Percentiles rank a stretch among this genome's conserved stretches.
phyloP scores from a whole-genome alignment of 1,140 invertebrate species.

The Ladona fulva region DNA sequence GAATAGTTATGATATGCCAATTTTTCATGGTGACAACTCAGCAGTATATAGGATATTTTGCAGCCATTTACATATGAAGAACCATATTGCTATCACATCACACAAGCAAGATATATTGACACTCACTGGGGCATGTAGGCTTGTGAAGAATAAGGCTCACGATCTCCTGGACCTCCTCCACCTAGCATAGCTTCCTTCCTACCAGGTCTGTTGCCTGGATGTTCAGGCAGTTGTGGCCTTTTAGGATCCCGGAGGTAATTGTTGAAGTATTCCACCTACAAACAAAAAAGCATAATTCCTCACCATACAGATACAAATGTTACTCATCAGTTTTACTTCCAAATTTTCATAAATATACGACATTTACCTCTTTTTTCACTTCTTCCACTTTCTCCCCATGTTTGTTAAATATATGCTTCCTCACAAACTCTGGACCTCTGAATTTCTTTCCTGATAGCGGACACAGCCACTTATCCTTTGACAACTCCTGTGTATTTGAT shows the following conservation, averaged over 20 bases:
- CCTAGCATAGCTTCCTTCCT: slow-evolving; percentile 15
- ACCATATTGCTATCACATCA: too few relatives aligned
- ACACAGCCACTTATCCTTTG: slow-evolving; percentile 97
- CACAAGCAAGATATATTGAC: not conserved
- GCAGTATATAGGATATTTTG: too few relatives aligned
- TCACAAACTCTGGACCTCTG: slow-evolving; percentile 97
- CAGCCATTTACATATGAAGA: too few relatives aligned
- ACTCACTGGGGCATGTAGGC: slow-evolving; percentile 19
- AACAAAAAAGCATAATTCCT: slow-evolving; percentile 18
- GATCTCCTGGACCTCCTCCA: slow-evolving; percentile 12
- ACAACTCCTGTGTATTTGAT: slow-evolving; percentile 88
- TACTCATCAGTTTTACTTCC: not conserved
- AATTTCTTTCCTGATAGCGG: slow-evolving; percentile 98
- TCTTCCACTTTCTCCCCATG: slow-evolving; percentile 94
- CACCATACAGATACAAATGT: not conserved
- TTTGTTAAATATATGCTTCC: slow-evolving; percentile 98
- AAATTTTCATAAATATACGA: not conserved
- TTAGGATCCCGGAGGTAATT: slow-evolving; percentile 94
- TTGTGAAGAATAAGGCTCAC: slow-evolving; percentile 11
- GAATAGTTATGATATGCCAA: too few relatives aligned
- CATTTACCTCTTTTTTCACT: slow-evolving; percentile 78
- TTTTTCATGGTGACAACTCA: too few relatives aligned
- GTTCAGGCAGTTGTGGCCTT: slow-evolving; percentile 85
- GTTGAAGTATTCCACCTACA: slow-evolving; percentile 85
- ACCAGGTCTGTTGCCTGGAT: slow-evolving; percentile 50